Evolutionary conservation across 2,888 invertebrate genomes (phyloP), one percentile per base, ranked within the genome.

Genomic region (Encarsia formosa): DNA sequence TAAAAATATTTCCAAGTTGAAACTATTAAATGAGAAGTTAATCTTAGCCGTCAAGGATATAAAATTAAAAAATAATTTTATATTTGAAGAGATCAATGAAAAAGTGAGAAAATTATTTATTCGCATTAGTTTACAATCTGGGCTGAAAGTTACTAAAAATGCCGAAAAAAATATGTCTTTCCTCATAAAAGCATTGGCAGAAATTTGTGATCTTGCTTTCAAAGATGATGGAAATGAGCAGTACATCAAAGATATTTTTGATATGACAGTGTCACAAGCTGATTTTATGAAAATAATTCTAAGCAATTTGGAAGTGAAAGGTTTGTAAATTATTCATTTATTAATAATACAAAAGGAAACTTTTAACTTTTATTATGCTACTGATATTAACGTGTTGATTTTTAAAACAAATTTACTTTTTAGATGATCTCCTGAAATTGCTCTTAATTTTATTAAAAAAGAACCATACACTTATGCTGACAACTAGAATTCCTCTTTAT

Each of bases 251-350:
- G 77, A 79, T 18, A 70, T 88, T 6, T 85, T 87, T 60, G 86
- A 88, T 57, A 86, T 89, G 86, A 79, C 84, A 9, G 80, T 82
- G 4, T 83, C 85, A 0, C 89, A 91, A 75, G 89, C 90, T 0
- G 85, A 87, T 64, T 89, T 89, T 68, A 73, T 86, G 41, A 84
- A 85, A 59, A 79, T 86, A 5, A 80, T 88, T 71, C 68, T 89
- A 16, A 80, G 79, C 54, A 62, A 65, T 26, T 56, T 63, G 18
- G 50, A 42, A 24, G 53, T 60, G 16, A 76, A 76, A 68, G 64
- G 75, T 72, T 61, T 59, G 65, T 57, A n/a, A n/a, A n/a, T n/a
- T n/a, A n/a, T n/a, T n/a, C n/a, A n/a, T n/a, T n/a, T n/a, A n/a
- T 42, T 32, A 26, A 45, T 15, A 20, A 16, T 37, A 39, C 26